These are phyloP conservation scores for Schizopygopsis pylzovi DNA, from an alignment of 2,797 vertebrate species.

Conservation along the genomic window DNA sequence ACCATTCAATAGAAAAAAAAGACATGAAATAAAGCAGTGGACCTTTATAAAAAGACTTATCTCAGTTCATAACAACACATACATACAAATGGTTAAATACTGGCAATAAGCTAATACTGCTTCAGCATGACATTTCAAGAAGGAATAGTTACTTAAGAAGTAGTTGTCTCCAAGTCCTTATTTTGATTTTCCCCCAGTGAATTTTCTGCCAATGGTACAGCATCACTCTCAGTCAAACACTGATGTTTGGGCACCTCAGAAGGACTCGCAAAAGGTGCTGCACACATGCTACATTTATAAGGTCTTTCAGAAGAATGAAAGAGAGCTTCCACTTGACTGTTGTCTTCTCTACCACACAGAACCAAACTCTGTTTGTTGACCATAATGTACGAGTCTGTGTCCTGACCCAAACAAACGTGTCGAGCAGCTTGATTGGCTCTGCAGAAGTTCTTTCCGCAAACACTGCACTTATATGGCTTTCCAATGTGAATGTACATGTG, in stretches of 20 bases:
- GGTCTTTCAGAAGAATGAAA: conserved; percentile 82
- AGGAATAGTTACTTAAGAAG: conserved; percentile 2
- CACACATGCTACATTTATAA: conserved; percentile 87
- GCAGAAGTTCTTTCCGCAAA: conserved; percentile 88
- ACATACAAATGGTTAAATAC: neutral
- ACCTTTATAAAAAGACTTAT: neutral
- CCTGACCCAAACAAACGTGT: conserved; percentile 86
- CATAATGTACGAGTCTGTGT: conserved; percentile 84
- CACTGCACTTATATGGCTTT: conserved; percentile 88
- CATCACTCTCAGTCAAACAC: conserved; percentile 76
- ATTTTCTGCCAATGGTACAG: conserved; percentile 50
- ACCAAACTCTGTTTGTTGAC: conserved; percentile 87
- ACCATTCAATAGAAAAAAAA: neutral
- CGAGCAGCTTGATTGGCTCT: conserved; percentile 88
- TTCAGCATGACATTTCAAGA: conserved; percentile 1
- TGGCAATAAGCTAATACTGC: neutral
- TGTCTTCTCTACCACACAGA: conserved; percentile 85
- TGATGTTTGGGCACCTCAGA: conserved; percentile 86
- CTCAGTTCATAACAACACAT: neutral
- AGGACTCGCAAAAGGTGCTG: conserved; percentile 83
- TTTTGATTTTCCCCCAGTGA: neutral
- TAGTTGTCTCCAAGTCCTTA: conserved; percentile 1
- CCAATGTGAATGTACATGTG: conserved; percentile 92
- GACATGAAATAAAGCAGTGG: neutral
- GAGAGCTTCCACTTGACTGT: conserved; percentile 86